phyloP scores from a whole-genome alignment of 2,113 vertebrate genomes.

The Ptilorrhoa leucosticta region DNA sequence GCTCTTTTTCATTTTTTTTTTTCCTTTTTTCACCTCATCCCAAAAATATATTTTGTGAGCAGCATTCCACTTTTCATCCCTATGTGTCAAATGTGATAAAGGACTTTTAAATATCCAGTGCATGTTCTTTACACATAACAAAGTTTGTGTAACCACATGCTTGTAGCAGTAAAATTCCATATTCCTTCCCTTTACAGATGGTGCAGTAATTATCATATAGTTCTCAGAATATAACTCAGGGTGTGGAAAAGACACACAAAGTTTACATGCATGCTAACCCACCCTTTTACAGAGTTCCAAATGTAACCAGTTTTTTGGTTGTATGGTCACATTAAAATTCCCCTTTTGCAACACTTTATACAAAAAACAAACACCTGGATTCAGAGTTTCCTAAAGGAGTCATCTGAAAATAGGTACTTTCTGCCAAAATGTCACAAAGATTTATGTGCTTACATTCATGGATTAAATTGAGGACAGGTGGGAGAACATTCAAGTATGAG shows the following conservation, averaged over 20 bases:
- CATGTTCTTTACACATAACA: constrained; percentile 50
- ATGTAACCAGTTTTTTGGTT: constrained; percentile 39
- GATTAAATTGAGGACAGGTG: constrained; percentile 84
- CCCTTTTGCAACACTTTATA: constrained; percentile 72
- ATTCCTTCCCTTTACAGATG: constrained; percentile 57
- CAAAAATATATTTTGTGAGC: constrained; percentile 8
- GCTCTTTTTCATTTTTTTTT: neutral
- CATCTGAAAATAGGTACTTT: constrained; percentile 75
- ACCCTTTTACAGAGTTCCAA: constrained; percentile 49
- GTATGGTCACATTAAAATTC: constrained; percentile 64
- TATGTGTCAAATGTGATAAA: constrained; percentile 49
- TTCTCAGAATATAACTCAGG: constrained; percentile 51
- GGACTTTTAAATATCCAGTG: constrained; percentile 14
- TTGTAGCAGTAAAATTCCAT: neutral
- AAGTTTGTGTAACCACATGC: constrained; percentile 35
- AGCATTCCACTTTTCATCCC: constrained; percentile 34
- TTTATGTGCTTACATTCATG: constrained; percentile 78
- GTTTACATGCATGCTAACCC: constrained; percentile 49
- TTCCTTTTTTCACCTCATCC: neutral
- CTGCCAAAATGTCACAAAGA: constrained; percentile 82
- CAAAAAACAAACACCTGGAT: constrained; percentile 79
- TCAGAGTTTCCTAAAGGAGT: constrained; percentile 80
- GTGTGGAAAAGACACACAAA: constrained; percentile 63
- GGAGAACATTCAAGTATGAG: constrained; percentile 73
- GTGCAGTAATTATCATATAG: constrained; percentile 66